Evolutionary conservation across 2,797 vertebrate species (phyloP).

Genomic region (Tamandua tetradactyla): DNA sequence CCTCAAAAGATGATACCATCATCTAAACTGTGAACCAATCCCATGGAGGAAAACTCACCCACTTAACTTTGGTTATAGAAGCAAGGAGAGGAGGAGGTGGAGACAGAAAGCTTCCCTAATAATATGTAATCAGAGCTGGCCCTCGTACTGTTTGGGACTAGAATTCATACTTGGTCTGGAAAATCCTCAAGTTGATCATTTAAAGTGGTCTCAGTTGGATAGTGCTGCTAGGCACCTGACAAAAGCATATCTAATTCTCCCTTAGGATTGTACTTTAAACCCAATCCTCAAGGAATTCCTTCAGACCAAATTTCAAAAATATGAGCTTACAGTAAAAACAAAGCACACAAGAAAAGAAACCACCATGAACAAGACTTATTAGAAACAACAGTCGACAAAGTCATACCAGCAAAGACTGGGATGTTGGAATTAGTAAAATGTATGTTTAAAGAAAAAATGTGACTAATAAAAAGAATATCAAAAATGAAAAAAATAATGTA

Average conservation of each 20-base stretch:
- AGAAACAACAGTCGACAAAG: not conserved
- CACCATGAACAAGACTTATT: not conserved
- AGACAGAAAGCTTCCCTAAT: too few relatives aligned
- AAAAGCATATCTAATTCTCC: not conserved
- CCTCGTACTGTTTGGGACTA: too few relatives aligned
- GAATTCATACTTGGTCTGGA: too few relatives aligned
- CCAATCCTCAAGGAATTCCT: not conserved
- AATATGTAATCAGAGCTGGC: too few relatives aligned
- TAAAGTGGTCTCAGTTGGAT: not conserved
- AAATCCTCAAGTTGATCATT: not conserved
- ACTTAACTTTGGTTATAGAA: too few relatives aligned
- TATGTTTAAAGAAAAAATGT: not conserved
- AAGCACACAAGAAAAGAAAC: not conserved
- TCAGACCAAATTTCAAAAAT: slow-evolving; percentile 7
- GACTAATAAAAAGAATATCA: not conserved
- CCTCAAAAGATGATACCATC: not conserved
- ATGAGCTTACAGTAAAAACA: not conserved
- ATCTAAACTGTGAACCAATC: not conserved
- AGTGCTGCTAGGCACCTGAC: not conserved
- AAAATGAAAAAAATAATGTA: not conserved
- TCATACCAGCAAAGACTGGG: too few relatives aligned
- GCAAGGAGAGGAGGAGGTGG: too few relatives aligned
- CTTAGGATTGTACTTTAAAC: not conserved
- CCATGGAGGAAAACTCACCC: too few relatives aligned
- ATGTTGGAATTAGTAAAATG: not conserved